Evolutionary conservation across 1,140 invertebrate species (phyloP).

Genomic region (Drosophila subobscura): DNA sequence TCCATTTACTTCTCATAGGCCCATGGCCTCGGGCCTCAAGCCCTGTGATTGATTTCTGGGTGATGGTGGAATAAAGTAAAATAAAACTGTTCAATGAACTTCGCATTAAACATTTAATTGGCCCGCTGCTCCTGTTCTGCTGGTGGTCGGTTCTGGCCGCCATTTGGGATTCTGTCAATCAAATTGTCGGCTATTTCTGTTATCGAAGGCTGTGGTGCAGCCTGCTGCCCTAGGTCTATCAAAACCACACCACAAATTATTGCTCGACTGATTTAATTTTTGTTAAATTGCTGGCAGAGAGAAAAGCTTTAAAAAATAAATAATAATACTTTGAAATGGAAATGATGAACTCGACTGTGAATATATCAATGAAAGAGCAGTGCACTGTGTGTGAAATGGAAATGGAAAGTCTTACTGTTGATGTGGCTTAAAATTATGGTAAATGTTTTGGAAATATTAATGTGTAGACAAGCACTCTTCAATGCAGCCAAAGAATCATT

Average conservation of each 20-base stretch:
- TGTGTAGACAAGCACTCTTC: too few species aligned
- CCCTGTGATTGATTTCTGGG: constrained; percentile 65
- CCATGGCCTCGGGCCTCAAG: not conserved
- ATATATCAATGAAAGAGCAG: too few species aligned
- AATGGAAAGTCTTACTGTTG: too few species aligned
- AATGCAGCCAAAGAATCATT: too few species aligned
- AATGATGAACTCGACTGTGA: constrained; percentile 7
- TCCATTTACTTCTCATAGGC: constrained; percentile 11
- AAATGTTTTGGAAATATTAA: too few species aligned
- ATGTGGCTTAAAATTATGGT: too few species aligned
- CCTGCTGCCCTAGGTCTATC: constrained; percentile 17
- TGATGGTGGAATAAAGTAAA: constrained; percentile 36
- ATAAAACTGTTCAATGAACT: constrained; percentile 75
- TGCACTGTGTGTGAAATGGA: too few species aligned
- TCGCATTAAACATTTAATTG: constrained; percentile 73
- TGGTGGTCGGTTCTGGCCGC: constrained; percentile 21
- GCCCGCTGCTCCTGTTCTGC: constrained; percentile 7
- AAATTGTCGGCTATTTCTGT: constrained; percentile 51
- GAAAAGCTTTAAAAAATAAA: constrained; percentile 12
- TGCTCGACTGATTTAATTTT: constrained; percentile 64
- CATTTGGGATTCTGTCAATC: constrained; percentile 69
- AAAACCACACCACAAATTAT: constrained; percentile 46
- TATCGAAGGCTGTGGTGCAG: constrained; percentile 5
- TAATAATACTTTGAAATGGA: constrained; percentile 14
- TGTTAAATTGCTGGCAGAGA: constrained; percentile 13